A percentile compares a stretch with the other conserved stretches of the same genome.
Conservation (phyloP, 2,797 vertebrate genomes). For the Catostomus latipinnis region DNA sequence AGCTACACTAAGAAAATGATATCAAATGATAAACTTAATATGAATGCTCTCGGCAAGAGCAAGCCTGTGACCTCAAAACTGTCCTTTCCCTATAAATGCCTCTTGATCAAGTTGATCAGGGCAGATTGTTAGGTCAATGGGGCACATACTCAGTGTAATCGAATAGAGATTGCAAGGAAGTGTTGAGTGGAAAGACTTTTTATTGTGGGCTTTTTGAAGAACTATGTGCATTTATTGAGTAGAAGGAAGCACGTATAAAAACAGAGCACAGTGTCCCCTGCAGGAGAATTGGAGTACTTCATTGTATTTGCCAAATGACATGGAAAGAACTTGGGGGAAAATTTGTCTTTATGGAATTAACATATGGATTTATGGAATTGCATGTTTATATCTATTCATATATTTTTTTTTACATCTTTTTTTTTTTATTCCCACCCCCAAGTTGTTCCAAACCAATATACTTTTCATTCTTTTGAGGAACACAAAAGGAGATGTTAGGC, state of each 20-base stretch:
- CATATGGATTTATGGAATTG: background rate
- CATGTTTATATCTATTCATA: background rate
- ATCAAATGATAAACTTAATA: slow-evolving; percentile 8
- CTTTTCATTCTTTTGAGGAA: too few relatives aligned
- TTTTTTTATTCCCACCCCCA: too few relatives aligned
- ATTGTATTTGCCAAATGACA: background rate
- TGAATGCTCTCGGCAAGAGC: background rate
- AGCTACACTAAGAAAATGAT: background rate
- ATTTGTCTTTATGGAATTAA: background rate
- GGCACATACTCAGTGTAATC: slow-evolving; percentile 66
- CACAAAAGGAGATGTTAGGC: too few relatives aligned
- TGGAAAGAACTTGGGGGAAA: background rate
- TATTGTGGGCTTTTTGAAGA: slow-evolving; percentile 35
- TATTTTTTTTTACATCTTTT: background rate
- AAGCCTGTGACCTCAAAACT: slow-evolving; percentile 7
- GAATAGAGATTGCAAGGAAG: slow-evolving; percentile 52
- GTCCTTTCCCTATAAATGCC: slow-evolving; percentile 32
- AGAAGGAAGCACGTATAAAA: slow-evolving; percentile 49
- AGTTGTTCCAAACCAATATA: too few relatives aligned
- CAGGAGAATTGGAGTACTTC: slow-evolving; percentile 45
- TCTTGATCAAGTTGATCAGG: slow-evolving; percentile 51
- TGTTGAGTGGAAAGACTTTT: slow-evolving; percentile 31
- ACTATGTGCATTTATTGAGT: slow-evolving; percentile 11
- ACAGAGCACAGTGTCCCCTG: slow-evolving; percentile 61
- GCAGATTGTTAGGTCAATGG: slow-evolving; percentile 60